Evolutionary conservation across 2,888 invertebrate genomes (phyloP), one percentile per base, ranked within the genome.

Genomic region (Xanthorhoe spadicearia): DNA sequence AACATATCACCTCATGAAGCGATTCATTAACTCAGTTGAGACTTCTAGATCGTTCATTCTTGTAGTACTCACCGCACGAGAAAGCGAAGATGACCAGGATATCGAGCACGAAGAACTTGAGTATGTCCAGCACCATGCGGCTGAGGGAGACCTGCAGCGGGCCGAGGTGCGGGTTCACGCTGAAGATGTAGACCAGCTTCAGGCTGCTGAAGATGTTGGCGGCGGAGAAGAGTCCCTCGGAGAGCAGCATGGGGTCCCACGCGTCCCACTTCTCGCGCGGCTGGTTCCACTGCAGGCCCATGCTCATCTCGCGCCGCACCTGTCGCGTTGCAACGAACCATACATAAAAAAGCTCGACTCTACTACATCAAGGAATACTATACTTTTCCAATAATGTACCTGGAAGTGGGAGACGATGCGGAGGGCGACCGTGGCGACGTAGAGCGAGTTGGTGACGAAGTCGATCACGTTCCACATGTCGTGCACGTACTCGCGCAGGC

Each of bases 401-500:
- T 98, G 97, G 84, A 98, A 96, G 89, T 98, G 98, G 13, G 99
- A 98, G 32, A 99, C 98, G 66, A 99, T 95, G 74, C 99, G 94
- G 61, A 99, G 94, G 2, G 99, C 98, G 61, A 99, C 97, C 0
- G 99, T 99, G 62, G 99, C 98, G 71, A 99, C 98, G 89, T 99
- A 99, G 48, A 99, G 93, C 7, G 99, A 98, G 93, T 99, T 99
- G 69, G 99, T 99, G 74, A 99, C 98, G 89, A 99, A 99, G 93
- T 99, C 99, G 78, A 99, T 97, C 68, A 99, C 98, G 90, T 99
- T 99, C 99, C 99, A 99, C 98, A 99, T 99, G 89, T 99, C 99
- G 83, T 98, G 96, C 66, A 98, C 96, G 92, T 99, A 99, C 85
- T 99, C 99, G 82, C 98, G 97, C 66, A 99, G 94, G 0, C 99